Evolutionary conservation across 2,113 vertebrate genomes (phyloP).

Genomic region (Sigmodon hispidus): DNA sequence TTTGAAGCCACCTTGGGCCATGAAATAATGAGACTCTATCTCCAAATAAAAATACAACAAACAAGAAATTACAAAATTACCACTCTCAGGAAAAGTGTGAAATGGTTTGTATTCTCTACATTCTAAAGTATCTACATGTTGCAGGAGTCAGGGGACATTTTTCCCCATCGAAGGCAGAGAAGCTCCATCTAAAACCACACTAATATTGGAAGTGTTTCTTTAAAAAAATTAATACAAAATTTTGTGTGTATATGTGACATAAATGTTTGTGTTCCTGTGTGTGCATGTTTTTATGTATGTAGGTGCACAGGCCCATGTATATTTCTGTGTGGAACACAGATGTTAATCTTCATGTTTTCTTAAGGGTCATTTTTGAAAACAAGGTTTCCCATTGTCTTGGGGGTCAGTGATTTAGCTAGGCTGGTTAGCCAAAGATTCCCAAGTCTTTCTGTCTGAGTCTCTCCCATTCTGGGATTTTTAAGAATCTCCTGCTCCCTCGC

Average conservation of each 20-base stretch:
- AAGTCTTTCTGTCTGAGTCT: not conserved
- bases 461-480: not conserved
- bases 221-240: no score
- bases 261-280: not conserved
- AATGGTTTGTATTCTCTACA: no score
- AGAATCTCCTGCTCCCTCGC: not conserved
- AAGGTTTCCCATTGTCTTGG: not conserved
- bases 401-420: not conserved
- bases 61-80: not conserved
- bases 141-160: not conserved
- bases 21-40: not conserved
- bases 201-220: not conserved
- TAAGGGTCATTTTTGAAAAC: not conserved
- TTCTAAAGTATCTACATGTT: not conserved
- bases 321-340: not conserved
- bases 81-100: not conserved
- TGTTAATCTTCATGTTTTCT: not conserved
- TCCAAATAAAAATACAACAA: not conserved
- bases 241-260: not conserved
- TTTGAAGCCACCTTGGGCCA: not conserved
- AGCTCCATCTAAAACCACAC: not conserved
- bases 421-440: no score
- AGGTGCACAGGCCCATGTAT: fast-evolving
- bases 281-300: not conserved
- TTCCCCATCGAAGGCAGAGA: no score